Base-by-base conservation (phyloP, 2,888 invertebrate genomes). In the Endotricha flammealis region DNA sequence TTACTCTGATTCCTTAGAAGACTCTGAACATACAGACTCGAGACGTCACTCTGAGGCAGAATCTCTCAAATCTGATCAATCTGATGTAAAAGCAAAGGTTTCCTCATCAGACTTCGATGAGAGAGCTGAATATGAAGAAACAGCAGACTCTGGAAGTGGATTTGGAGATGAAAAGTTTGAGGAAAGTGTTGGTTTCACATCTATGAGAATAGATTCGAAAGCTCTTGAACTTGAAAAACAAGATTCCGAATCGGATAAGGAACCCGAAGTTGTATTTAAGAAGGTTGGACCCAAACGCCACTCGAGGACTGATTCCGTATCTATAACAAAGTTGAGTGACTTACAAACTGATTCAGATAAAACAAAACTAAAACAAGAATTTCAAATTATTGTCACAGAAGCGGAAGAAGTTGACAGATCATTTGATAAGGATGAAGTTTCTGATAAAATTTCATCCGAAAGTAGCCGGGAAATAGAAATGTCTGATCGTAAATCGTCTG, bases 361-460 rank as follows among this genome's bases (percentile, higher is more conserved):
- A 4, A 39, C 65, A n/a, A 67, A 69, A 42, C 44, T 60, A 7
- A 82, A 77, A 57, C 82, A 82, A 44, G 83, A 87, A 47, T 78
- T 82, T 24, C 87, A 87, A 57, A 74, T 87, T 33, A 51, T 87
- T 46, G 81, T 88, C 0, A 87, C 87, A 3, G 83, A 87, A 64
- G 87, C 87, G 7, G 85, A 85, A 53, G 87, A 87, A 46, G 47
- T 75, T 11, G 80, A 80, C 25, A 72, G 51, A 38, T 87, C 87
- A 2, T 74, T 68, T 46, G 87, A 87, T 2, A 83, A 74, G 56
- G 87, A 87, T 45, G 87, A 87, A 48, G 34, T 57, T 0, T 87
- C 87, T 0, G 87, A 87, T 46, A 88, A 82, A 68, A 87, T 88
- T 38, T 88, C 87, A 8, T 88, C 87, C 12, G 87, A 88, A 59